A percentile compares a stretch with the other conserved stretches of the same genome.
These are phyloP conservation scores for Bombus soroeensis DNA, from an alignment of 1,140 invertebrate genomes.

Conservation along the genomic window DNA sequence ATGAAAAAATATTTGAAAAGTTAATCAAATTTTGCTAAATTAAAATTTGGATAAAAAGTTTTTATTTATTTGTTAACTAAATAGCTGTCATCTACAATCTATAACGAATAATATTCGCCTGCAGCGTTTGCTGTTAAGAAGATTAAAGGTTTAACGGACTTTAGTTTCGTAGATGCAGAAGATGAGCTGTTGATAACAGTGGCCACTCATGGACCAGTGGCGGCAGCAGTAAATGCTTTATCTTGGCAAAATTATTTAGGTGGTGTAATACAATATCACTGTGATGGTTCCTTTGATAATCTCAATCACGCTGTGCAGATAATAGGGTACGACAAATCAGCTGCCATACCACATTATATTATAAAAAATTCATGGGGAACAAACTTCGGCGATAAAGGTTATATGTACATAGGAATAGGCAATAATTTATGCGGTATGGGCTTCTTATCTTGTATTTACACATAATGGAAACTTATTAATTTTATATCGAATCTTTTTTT, in stretches of 20 bases:
- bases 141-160: constrained; percentile 47
- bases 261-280: constrained; percentile 93
- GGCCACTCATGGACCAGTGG: constrained; percentile 89
- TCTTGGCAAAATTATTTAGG: constrained; percentile 95
- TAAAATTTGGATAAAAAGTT: not conserved
- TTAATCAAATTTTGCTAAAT: not conserved
- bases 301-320: constrained; percentile 94
- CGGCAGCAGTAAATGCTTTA: constrained; percentile 91
- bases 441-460: constrained; percentile 9
- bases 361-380: constrained; percentile 93
- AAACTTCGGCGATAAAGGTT: constrained; percentile 90
- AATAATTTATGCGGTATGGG: constrained; percentile 89
- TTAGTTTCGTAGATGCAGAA: constrained; percentile 87
- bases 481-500: constrained; percentile 25
- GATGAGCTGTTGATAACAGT: constrained; percentile 86
- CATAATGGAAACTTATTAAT: not conserved
- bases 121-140: constrained; percentile 18
- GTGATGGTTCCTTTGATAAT: constrained; percentile 85
- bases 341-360: constrained; percentile 91
- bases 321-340: constrained; percentile 91
- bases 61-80: not conserved
- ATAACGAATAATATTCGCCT: not conserved
- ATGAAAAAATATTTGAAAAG: not conserved
- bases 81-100: not conserved
- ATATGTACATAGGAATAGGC: constrained; percentile 90